Evolutionary conservation across 2,797 vertebrate species (phyloP).

Genomic region (Percopsis omiscomaycus): DNA sequence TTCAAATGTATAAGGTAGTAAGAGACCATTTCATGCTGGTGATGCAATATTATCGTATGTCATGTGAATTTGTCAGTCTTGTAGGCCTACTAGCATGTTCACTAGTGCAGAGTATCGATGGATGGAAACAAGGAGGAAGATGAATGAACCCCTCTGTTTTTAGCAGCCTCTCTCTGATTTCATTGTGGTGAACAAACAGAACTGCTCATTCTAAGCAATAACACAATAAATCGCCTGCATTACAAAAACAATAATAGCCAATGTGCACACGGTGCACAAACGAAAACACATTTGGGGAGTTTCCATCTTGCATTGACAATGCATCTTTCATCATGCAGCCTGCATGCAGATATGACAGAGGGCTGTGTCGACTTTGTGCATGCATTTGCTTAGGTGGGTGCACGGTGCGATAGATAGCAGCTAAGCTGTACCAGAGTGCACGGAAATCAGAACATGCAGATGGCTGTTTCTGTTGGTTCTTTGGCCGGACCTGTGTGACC

Average conservation of each 20-base stretch:
- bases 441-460: slow-evolving; percentile 57
- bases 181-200: slow-evolving; percentile 13
- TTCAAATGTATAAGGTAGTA: not conserved
- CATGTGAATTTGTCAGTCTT: slow-evolving; percentile 23
- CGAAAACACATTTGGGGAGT: slow-evolving; percentile 61
- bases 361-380: slow-evolving; percentile 33
- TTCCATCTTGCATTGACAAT: slow-evolving; percentile 68
- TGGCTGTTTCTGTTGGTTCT: slow-evolving; percentile 70
- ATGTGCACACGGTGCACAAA: slow-evolving; percentile 24
- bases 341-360: slow-evolving; percentile 56
- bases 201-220: slow-evolving; percentile 30
- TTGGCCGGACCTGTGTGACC: slow-evolving; percentile 68
- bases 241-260: slow-evolving; percentile 50
- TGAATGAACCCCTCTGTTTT: no score
- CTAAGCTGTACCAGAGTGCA: slow-evolving; percentile 27
- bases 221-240: slow-evolving; percentile 28
- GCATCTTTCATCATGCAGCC: slow-evolving; percentile 56
- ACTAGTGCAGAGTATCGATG: no score
- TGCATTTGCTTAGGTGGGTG: slow-evolving; percentile 30
- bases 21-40: slow-evolving; percentile 8
- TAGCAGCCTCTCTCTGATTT: no score
- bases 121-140: no score
- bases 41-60: slow-evolving; percentile 21
- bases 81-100: no score
- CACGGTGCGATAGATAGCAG: slow-evolving; percentile 39